These are phyloP conservation scores for Trisateles emortualis DNA, from an alignment of 2,888 invertebrate genomes.

Conservation along the genomic window DNA sequence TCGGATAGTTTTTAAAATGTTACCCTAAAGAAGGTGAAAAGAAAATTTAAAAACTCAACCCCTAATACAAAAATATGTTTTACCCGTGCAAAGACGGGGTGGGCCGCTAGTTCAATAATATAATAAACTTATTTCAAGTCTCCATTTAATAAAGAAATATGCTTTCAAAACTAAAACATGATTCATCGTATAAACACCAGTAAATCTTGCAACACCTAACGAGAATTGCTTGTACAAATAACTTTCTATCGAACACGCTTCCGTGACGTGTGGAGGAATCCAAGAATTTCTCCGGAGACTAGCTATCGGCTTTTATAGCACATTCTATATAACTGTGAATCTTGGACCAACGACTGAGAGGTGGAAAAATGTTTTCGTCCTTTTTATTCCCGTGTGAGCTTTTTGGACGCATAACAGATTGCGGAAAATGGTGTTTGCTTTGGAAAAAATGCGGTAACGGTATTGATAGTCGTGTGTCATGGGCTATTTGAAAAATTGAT, in stretches of 20 bases:
- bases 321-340: constrained; percentile 38
- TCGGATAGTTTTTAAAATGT: no score
- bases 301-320: constrained; percentile 52
- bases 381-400: constrained; percentile 51
- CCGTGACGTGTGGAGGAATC: constrained; percentile 49
- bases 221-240: constrained; percentile 47
- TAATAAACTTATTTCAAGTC: no score
- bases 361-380: constrained; percentile 48
- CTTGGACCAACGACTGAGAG: constrained; percentile 34
- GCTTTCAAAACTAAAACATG: not conserved
- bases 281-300: constrained; percentile 46
- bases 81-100: no score
- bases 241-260: constrained; percentile 44
- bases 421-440: constrained; percentile 46
- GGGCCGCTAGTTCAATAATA: no score
- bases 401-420: constrained; percentile 56
- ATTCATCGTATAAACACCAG: constrained; percentile 1
- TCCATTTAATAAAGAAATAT: no score
- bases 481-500: constrained; percentile 19
- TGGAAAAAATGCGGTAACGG: constrained; percentile 33
- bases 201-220: constrained; percentile 24
- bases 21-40: no score
- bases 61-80: no score
- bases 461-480: constrained; percentile 19
- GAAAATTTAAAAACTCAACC: no score